phyloP scores from a whole-genome alignment of 2,113 vertebrate genomes.

The Aphelocoma coerulescens region DNA sequence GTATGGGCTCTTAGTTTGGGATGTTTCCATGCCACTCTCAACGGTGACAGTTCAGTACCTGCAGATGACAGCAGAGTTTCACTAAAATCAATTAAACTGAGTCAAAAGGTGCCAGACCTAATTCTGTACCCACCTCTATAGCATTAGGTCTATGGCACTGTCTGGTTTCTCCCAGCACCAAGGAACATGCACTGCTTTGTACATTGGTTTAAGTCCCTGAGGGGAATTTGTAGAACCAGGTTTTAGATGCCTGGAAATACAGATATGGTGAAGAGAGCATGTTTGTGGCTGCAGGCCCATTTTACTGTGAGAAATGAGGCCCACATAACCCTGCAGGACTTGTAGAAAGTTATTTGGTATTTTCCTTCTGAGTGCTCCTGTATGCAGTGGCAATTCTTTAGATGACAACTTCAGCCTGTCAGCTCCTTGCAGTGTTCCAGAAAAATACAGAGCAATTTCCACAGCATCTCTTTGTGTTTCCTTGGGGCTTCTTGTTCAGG shows the following conservation, averaged over 20 bases:
- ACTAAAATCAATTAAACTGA: background rate
- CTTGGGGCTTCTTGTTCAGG: background rate
- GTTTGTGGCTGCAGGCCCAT: background rate
- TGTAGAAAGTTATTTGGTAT: background rate
- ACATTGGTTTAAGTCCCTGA: background rate
- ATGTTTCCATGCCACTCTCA: background rate
- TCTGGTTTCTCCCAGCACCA: background rate
- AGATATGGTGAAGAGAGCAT: background rate
- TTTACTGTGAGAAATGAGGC: background rate
- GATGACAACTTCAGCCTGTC: background rate
- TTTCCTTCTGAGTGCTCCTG: background rate
- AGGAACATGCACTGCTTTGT: background rate
- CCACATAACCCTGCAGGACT: background rate
- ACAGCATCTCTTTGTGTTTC: background rate
- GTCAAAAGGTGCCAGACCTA: background rate
- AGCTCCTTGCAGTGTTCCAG: background rate
- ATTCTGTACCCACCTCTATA: background rate
- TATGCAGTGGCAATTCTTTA: background rate
- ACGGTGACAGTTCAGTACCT: background rate
- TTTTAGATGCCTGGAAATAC: background rate
- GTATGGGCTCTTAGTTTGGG: background rate
- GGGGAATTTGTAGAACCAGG: background rate
- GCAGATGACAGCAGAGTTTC: background rate
- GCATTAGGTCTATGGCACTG: background rate
- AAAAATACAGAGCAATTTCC: background rate